These are phyloP conservation scores for Mormoops blainvillei DNA, from an alignment of 2,113 vertebrate genomes.

Conservation along the genomic window DNA sequence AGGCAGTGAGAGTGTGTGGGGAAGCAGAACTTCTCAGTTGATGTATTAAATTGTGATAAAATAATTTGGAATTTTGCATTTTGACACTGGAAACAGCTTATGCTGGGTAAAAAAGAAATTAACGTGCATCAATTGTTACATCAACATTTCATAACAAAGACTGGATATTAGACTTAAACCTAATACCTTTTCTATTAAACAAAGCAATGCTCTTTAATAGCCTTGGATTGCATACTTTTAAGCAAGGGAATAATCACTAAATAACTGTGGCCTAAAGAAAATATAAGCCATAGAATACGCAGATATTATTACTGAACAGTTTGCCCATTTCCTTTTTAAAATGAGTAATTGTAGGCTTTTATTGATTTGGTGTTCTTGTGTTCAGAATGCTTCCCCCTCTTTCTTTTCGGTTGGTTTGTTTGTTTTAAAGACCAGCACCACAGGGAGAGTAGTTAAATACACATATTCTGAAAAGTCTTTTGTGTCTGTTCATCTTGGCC, in stretches of 20 bases:
- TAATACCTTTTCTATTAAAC: not conserved
- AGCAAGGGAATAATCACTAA: not conserved
- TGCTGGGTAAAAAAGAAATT: not conserved
- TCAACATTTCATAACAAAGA: not conserved
- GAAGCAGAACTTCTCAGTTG: not conserved
- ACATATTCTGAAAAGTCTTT: slow-evolving; percentile 64
- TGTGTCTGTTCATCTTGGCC: slow-evolving; percentile 59
- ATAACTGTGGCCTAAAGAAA: not conserved
- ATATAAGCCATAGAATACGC: not conserved
- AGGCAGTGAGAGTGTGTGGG: fast-evolving
- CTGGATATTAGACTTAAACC: not conserved
- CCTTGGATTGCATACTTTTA: not conserved
- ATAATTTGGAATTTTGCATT: not conserved
- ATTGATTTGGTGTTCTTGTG: slow-evolving; percentile 58
- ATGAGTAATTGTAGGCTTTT: slow-evolving; percentile 48
- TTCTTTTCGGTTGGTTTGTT: slow-evolving; percentile 48
- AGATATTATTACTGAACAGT: slow-evolving; percentile 29
- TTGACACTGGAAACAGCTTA: not conserved
- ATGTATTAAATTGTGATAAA: not conserved
- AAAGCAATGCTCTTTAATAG: not conserved
- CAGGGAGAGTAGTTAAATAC: not conserved
- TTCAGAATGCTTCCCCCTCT: not conserved
- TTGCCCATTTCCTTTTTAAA: slow-evolving; percentile 49
- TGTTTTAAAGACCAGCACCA: slow-evolving; percentile 64
- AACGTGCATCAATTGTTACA: not conserved